Conservation (phyloP, 2,888 invertebrate species). For the Blastobasis adustella region DNA sequence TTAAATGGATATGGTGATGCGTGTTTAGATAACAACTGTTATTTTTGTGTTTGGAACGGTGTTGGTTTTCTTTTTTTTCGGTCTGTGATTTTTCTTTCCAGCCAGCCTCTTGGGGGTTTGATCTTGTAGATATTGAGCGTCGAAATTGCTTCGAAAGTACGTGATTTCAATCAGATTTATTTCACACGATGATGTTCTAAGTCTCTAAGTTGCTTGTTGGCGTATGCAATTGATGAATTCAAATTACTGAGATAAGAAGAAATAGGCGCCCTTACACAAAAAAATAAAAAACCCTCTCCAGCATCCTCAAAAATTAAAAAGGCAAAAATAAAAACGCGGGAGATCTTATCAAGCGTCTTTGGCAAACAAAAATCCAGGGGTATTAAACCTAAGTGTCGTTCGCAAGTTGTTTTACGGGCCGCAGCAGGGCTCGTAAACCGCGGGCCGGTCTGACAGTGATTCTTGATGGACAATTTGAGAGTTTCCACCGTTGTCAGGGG, state of each 20-base stretch:
- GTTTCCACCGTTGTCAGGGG: slow-evolving; percentile 38
- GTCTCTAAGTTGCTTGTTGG: too few species aligned
- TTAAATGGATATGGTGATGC: slow-evolving; percentile 6
- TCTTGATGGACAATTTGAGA: slow-evolving; percentile 72
- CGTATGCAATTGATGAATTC: too few species aligned
- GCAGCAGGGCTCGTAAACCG: slow-evolving; percentile 57
- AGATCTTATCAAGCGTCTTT: slow-evolving; percentile 7
- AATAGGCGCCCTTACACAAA: background rate
- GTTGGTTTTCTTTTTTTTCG: too few species aligned
- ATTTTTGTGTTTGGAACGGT: background rate
- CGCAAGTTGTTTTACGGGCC: slow-evolving; percentile 57
- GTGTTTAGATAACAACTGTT: slow-evolving; percentile 3
- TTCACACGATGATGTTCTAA: too few species aligned
- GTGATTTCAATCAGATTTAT: too few species aligned
- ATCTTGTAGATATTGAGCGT: too few species aligned
- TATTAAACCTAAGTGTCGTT: slow-evolving; percentile 60
- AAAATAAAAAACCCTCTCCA: background rate
- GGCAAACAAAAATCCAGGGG: slow-evolving; percentile 52
- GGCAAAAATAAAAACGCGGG: background rate
- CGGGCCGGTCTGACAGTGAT: slow-evolving; percentile 52
- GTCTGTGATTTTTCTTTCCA: too few species aligned
- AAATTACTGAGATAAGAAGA: too few species aligned
- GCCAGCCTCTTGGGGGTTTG: too few species aligned
- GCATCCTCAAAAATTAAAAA: background rate
- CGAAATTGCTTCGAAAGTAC: too few species aligned